Base-by-base conservation (phyloP, 2,113 vertebrate species). In the Nannospalax galili region DNA sequence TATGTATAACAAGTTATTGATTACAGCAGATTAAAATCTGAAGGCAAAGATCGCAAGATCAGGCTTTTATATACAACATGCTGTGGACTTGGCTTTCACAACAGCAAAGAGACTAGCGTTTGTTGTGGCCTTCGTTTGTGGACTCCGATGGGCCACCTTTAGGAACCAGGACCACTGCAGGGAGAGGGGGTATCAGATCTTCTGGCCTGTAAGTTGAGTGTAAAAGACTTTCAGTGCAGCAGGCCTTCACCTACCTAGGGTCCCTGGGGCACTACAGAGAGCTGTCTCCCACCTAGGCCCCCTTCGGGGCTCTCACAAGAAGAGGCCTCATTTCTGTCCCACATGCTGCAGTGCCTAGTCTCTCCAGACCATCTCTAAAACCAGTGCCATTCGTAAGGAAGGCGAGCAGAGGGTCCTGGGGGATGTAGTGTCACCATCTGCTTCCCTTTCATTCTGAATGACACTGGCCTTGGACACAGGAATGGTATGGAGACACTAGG, bases 1-100 rank as follows among this genome's bases (percentile, higher is more conserved):
- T 97, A 95, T 91, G 94, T 95, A 84, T 97, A 98, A 97, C 97
- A 97, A 96, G 95, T 97, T 98, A 96, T 95, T 97, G 97, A 95
- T 96, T 95, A 95, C 82, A 88, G 93, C 81, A 96, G 95, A 62
- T 95, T 81, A 97, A 97, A 77, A 35, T 77, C 94, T 35, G 78
- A 86, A 70, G 90, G 94, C 95, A 93, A 0, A 22, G 78, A 37
- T 40, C 1, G 37, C 58, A 26, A 30, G 93, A 82, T 8, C 65
- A 4, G 78, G 64, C 77, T 73, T 93, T 20, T 84, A 30, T 81
- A 84, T 32, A 95, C 89, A 96, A 70, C 30, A 0, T 0, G 12
- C 82, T 12, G 52, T 0, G 62, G 12, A 3, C 7, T 19, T 15
- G 7, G 86, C 87, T 26, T 3, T 77, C 69, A 1, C 2, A 32